Conservation (phyloP, 2,113 vertebrate genomes). For the Tiliqua scincoides region DNA sequence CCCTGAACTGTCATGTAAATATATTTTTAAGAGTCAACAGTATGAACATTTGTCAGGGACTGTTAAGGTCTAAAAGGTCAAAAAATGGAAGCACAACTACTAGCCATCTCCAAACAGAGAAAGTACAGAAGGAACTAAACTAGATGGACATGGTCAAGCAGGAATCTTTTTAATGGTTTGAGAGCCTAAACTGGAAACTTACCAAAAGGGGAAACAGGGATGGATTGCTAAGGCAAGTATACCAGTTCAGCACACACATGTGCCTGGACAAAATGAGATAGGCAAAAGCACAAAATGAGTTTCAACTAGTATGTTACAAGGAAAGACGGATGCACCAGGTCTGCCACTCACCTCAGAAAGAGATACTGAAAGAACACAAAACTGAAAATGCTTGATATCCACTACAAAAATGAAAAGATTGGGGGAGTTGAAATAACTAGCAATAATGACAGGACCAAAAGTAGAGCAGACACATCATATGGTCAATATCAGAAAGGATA, state of each 20-base stretch:
- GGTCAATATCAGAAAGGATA: background rate
- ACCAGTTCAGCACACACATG: background rate
- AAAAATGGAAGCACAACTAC: constrained; percentile 15
- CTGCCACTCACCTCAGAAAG: background rate
- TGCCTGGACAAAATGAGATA: background rate
- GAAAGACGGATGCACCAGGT: background rate
- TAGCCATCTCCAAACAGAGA: background rate
- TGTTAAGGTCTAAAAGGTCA: background rate
- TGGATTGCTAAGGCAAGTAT: background rate
- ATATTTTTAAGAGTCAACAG: constrained; percentile 16
- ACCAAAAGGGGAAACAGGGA: background rate
- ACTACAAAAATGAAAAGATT: background rate
- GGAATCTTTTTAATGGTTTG: constrained; percentile 12
- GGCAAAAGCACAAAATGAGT: background rate
- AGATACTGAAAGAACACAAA: background rate
- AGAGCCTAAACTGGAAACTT: constrained; percentile 18
- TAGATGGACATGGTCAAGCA: background rate
- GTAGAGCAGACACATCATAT: background rate
- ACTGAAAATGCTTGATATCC: background rate
- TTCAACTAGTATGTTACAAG: background rate
- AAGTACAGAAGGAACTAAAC: background rate
- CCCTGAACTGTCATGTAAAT: constrained; percentile 9
- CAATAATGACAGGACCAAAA: background rate
- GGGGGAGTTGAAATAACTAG: background rate
- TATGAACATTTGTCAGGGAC: background rate